Conservation (phyloP, 37 sponge, comb jelly and placozoan species). For the Halisarca cf. caerulea region DNA sequence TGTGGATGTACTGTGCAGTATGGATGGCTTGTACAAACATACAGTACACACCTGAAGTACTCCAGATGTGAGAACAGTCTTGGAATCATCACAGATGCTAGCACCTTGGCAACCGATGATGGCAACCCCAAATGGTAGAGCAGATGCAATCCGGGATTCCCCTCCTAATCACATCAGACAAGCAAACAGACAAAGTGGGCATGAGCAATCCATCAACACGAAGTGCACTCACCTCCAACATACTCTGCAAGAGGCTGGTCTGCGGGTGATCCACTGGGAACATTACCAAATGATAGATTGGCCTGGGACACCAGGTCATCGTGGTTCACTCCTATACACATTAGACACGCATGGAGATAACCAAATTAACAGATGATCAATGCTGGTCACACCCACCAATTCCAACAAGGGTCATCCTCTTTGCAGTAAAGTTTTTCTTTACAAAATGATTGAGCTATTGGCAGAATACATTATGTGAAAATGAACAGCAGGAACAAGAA, state of each 20-base stretch:
- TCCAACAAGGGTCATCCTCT: constrained; percentile 63
- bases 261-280: constrained; percentile 23
- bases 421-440: constrained; percentile 43
- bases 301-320: constrained; percentile 48
- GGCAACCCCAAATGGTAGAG: constrained; percentile 38
- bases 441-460: constrained; percentile 54
- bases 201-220: neutral
- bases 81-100: constrained; percentile 34
- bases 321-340: constrained; percentile 54
- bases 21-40: too few relatives aligned
- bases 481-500: neutral
- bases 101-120: constrained; percentile 68
- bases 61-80: constrained; percentile 57
- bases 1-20: too few relatives aligned
- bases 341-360: too few relatives aligned
- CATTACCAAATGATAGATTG: neutral
- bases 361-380: too few relatives aligned
- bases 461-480: neutral
- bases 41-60: constrained; percentile 49
- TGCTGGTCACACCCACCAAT: constrained; percentile 47
- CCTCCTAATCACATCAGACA: constrained; percentile 28
- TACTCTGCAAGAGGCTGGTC: constrained; percentile 35
- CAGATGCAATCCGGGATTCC: constrained; percentile 51
- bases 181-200: neutral
- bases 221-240: constrained; percentile 57